Evolutionary conservation across 1,140 invertebrate genomes (phyloP), one percentile per base, ranked within the genome.

Genomic region (Aphidius gifuensis): DNA sequence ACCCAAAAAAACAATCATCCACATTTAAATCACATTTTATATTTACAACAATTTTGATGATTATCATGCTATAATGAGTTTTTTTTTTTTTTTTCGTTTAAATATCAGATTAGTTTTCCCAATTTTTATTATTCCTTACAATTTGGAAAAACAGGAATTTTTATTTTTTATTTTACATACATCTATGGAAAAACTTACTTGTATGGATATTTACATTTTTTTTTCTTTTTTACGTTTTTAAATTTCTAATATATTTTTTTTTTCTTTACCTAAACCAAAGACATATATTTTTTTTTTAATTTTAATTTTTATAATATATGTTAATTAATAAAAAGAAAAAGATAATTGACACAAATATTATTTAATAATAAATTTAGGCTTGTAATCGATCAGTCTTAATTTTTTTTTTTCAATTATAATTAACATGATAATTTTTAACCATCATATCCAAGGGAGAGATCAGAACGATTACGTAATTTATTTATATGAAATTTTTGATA

Each of bases 1-100:
- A 77, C 71, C 73, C 68, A 76, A 64, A 70, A 70, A 32, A 32
- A 32, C 62, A 50, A 71, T 68, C 68, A 72, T 77, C 67, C 69
- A 80, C 76, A 77, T 80, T 80, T 66, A 79, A 74, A 77, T 78
- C 70, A 75, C 75, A 78, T 69, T 73, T 76, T 79, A 75, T 78
- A 78, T 80, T 78, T 77, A 79, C 76, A 77, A 69, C 58, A 72
- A 32, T 74, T 16, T 64, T 60, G 63, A 62, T 51, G 54, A 58
- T 46, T 53, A 63, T 63, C 65, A 66, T 66, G 65, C 65, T 50
- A 63, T 32, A 32, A 32, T 32, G 23, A 32, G 4, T 32, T 32
- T 32, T 32, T 2, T 32, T 57, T 60, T 61, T 39, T 61, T 23
- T 55, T 55, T 23, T 58, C 44, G 3, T 46, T 58, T 23, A 61